phyloP scores from a whole-genome alignment of 2,113 vertebrate species.

The Sylvilagus bachmani region DNA sequence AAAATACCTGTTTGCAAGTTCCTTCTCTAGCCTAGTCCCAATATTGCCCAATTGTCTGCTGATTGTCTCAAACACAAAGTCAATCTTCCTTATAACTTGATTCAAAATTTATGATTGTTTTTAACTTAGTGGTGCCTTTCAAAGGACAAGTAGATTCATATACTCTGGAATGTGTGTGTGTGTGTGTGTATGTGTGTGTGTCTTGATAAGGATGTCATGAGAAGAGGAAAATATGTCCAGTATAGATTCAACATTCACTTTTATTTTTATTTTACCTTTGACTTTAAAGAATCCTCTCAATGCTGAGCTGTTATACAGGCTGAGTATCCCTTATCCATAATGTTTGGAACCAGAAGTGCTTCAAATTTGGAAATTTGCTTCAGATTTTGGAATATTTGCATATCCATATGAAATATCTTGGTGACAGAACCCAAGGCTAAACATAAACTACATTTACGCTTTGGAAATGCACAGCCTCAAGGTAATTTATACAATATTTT shows the following conservation, averaged over 20 bases:
- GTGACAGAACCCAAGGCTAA: no score
- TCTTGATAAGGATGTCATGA: neutral
- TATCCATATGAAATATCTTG: no score
- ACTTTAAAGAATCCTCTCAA: neutral
- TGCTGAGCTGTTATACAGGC: no score
- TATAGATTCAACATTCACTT: neutral
- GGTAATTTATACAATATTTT: no score
- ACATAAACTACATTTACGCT: no score
- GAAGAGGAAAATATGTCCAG: neutral
- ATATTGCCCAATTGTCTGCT: neutral
- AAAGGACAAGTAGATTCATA: neutral
- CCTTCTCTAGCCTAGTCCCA: neutral
- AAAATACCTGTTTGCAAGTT: neutral
- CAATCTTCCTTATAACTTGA: neutral
- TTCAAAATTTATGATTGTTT: neutral
- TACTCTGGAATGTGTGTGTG: neutral
- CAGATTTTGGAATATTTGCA: no score
- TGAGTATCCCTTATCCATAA: no score
- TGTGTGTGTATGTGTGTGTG: neutral
- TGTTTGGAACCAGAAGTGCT: no score
- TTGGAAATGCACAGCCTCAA: no score
- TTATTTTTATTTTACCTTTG: slow-evolving; percentile 2
- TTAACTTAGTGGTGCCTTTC: neutral
- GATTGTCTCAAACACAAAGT: neutral
- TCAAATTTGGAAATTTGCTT: no score